phyloP scores from a whole-genome alignment of 2,797 vertebrate species.

The Naso thynnoides region DNA sequence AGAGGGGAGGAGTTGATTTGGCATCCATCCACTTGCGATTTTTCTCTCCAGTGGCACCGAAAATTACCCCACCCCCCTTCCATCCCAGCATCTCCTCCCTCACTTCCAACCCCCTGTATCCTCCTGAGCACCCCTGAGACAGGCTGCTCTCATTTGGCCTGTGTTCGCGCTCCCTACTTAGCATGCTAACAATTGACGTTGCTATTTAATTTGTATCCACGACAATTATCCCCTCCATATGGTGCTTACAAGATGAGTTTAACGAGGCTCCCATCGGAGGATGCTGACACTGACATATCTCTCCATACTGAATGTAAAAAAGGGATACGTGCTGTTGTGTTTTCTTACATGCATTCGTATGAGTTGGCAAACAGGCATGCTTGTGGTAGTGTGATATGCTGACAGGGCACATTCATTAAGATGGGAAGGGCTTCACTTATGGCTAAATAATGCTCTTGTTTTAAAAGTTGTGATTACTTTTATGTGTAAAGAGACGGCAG shows the following conservation, averaged over 20 bases:
- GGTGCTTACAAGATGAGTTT: conserved; percentile 68
- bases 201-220: conserved; percentile 78
- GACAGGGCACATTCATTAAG: conserved; percentile 27
- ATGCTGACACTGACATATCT: conserved; percentile 61
- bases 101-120: conserved; percentile 55
- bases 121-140: conserved; percentile 65
- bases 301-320: conserved; percentile 35
- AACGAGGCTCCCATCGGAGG: conserved; percentile 52
- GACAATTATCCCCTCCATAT: conserved; percentile 74
- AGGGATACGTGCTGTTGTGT: neutral
- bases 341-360: conserved; percentile 14
- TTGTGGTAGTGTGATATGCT: conserved; percentile 41
- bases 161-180: conserved; percentile 57
- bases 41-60: conserved; percentile 81
- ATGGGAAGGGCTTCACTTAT: neutral
- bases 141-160: conserved; percentile 63
- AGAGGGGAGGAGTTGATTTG: conserved; percentile 81
- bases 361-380: conserved; percentile 22
- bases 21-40: conserved; percentile 77
- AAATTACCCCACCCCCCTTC: conserved; percentile 71
- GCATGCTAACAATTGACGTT: conserved; percentile 68
- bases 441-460: neutral
- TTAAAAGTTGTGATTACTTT: conserved; percentile 5
- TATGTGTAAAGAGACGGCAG: conserved; percentile 4
- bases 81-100: conserved; percentile 53